Base-by-base conservation (phyloP, 2,113 vertebrate genomes). In the Plecotus auritus region DNA sequence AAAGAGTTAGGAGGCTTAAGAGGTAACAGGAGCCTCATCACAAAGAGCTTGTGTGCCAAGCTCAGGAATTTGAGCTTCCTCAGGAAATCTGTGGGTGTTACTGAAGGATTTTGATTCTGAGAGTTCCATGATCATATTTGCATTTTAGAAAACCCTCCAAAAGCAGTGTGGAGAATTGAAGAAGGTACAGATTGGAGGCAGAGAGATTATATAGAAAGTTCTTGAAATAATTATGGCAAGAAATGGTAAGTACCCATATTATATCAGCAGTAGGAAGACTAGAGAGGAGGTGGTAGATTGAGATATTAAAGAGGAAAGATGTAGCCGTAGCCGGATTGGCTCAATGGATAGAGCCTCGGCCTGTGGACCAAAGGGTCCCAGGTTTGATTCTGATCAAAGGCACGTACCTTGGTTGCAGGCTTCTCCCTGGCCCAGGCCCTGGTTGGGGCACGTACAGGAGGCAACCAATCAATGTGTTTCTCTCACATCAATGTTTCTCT, bases 201-300 rank as follows among this genome's bases (percentile, higher is more conserved):
- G 49, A 89, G 40, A 93, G 35, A 82, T 93, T 88, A 93, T 87
- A 93, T 89, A 94, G 72, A 54, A 91, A 94, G 74, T 73, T 26
- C 83, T 90, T 91, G 86, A 93, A 91, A 91, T 85, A 95, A 92
- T 81, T 95, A 76, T 88, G 72, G 80, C 45, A 77, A 93, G 59
- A 91, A 91, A 77, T 85, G 40, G 5, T 82, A 94, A 80, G 59
- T 74, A 22, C 59, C 40, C 84, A 30, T 9, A 26, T 72, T 72
- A 54, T 6, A 85, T 87, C 72, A 87, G 66, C 37, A 47, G n/a
- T 49, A 83, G 28, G 59, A 45, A 90, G 10, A 88, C 45, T 64
- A 23, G 18, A 77, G 23, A 86, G 20, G 66, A 84, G 42, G 37
- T 66, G 22, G 22, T 77, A 40, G 56, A 16, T 64, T 23, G 54